phyloP scores from a whole-genome alignment of 1,140 invertebrate species.

The Campodea augens region DNA sequence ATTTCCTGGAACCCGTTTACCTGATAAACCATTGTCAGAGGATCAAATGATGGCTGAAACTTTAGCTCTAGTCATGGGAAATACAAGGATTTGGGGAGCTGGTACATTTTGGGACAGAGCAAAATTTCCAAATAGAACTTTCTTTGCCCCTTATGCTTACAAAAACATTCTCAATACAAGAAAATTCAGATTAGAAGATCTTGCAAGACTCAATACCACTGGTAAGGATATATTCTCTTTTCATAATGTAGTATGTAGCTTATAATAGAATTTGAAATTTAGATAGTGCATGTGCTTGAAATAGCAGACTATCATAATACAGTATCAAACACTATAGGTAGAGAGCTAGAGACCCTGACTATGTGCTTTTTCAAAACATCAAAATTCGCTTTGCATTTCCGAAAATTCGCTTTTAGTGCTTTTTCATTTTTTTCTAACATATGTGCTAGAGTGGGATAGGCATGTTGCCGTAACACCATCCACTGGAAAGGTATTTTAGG shows the following conservation, averaged over 20 bases:
- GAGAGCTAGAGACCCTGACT: no score
- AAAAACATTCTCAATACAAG: conserved; percentile 60
- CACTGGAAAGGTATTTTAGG: no score
- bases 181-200: conserved; percentile 72
- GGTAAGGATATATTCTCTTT: conserved; percentile 26
- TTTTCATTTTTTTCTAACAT: no score
- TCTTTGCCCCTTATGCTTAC: conserved; percentile 88
- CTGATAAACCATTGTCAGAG: conserved; percentile 70
- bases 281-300: no score
- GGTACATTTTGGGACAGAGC: conserved; percentile 89
- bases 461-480: no score
- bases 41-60: conserved; percentile 91
- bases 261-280: conserved; percentile 21
- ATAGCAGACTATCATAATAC: no score
- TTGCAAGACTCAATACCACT: conserved; percentile 56
- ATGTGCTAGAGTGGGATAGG: no score
- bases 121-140: conserved; percentile 79
- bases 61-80: conserved; percentile 69
- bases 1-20: conserved; percentile 74
- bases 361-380: no score
- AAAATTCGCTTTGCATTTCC: no score
- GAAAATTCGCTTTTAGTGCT: no score
- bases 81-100: conserved; percentile 76
- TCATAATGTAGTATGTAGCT: conserved; percentile 10
- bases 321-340: no score